These are phyloP conservation scores for Troides aeacus DNA, from an alignment of 2,888 invertebrate genomes.

Conservation along the genomic window DNA sequence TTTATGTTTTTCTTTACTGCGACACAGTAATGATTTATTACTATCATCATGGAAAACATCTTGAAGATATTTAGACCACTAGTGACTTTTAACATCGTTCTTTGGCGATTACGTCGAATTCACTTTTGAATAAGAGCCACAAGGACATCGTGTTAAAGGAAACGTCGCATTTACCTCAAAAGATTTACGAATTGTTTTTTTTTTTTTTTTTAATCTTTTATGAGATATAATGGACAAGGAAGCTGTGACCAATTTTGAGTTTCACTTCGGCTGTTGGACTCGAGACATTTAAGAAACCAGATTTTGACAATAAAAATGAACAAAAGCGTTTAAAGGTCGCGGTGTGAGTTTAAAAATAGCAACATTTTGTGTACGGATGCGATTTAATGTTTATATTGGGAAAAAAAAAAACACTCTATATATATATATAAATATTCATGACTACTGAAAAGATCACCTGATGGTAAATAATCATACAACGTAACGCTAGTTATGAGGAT, in stretches of 20 bases:
- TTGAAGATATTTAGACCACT: too few species aligned
- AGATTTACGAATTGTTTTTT: background rate
- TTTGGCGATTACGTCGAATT: too few species aligned
- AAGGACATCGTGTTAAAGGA: background rate
- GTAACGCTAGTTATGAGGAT: too few species aligned
- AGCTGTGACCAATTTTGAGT: constrained; percentile 9
- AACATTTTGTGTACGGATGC: background rate
- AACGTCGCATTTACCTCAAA: constrained; percentile 2
- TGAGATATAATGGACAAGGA: constrained; percentile 9
- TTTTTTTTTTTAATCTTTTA: background rate
- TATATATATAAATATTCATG: too few species aligned
- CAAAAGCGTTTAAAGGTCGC: constrained; percentile 9
- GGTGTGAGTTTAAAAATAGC: too few species aligned
- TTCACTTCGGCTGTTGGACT: background rate
- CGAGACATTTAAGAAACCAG: constrained; percentile 21
- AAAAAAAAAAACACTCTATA: background rate
- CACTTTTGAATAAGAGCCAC: background rate
- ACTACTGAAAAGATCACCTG: too few species aligned
- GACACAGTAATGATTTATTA: too few species aligned
- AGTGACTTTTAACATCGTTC: too few species aligned
- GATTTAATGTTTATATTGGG: background rate
- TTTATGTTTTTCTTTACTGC: too few species aligned
- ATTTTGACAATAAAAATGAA: constrained; percentile 20
- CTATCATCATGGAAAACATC: too few species aligned
- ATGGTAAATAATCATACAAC: too few species aligned